A percentile compares a stretch with the other conserved stretches of the same genome.
These are phyloP conservation scores for Felis catus DNA, from an alignment of 2,113 vertebrate species.

Conservation along the genomic window DNA sequence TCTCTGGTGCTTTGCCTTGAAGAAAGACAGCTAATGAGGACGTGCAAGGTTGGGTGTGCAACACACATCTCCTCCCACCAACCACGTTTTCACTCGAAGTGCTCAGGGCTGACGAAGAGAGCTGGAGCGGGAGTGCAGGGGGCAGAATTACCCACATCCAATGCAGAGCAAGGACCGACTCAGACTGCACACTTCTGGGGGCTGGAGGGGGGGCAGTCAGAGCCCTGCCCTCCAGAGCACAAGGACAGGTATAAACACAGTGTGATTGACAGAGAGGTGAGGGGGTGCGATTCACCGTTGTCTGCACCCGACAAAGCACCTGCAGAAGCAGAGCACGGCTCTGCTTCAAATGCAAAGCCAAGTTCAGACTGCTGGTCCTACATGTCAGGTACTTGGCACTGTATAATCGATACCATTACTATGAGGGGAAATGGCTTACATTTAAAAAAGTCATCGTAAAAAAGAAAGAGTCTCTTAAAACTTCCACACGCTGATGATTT, in stretches of 20 bases:
- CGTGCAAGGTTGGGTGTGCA: not conserved
- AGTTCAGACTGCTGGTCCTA: not conserved
- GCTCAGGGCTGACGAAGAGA: not conserved
- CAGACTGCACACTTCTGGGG: not conserved
- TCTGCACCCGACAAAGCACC: not conserved
- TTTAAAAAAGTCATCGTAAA: not conserved
- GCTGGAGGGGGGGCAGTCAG: not conserved
- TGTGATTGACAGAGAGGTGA: accelerated
- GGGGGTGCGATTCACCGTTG: accelerated
- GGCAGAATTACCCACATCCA: not conserved
- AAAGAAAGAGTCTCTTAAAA: not conserved
- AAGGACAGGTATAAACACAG: accelerated
- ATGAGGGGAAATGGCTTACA: not conserved
- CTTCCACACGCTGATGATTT: not conserved
- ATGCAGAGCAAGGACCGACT: not conserved
- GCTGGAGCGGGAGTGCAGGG: accelerated
- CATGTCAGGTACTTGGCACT: not conserved
- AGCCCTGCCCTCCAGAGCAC: not conserved
- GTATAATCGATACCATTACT: no score
- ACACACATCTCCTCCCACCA: slow-evolving; percentile 25
- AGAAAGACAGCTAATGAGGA: slow-evolving; percentile 27
- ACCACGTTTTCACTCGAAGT: not conserved
- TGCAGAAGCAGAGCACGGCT: not conserved
- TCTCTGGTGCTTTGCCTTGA: not conserved
- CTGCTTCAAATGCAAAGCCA: not conserved